Percentiles rank a stretch among this genome's conserved stretches.
These are phyloP conservation scores for Lacerta agilis DNA, from an alignment of 2,797 vertebrate genomes.

Conservation along the genomic window DNA sequence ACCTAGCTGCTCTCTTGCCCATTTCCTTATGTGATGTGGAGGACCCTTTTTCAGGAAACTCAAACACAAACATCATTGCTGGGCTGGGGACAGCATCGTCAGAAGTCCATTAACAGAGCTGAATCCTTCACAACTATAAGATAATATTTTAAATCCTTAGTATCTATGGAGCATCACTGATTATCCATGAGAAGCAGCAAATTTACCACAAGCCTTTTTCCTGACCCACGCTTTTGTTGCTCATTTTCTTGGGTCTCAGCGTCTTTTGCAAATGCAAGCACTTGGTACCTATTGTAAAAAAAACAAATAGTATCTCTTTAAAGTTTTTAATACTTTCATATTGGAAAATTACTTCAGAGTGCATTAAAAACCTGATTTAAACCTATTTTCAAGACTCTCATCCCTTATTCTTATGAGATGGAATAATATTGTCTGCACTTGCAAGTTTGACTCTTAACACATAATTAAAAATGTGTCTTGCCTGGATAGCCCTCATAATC, in stretches of 20 bases:
- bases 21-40: not conserved
- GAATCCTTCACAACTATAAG: not conserved
- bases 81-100: not conserved
- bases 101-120: not conserved
- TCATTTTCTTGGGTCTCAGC: constrained; percentile 89
- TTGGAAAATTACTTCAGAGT: constrained; percentile 12
- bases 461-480: too few relatives aligned
- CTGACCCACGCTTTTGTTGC: constrained; percentile 85
- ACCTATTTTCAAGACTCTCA: constrained; percentile 10
- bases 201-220: constrained; percentile 88
- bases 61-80: not conserved
- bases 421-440: not conserved
- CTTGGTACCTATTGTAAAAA: constrained; percentile 89
- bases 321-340: constrained; percentile 3
- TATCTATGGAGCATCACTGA: not conserved
- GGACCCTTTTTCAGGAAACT: not conserved
- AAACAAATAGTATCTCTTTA: constrained; percentile 10
- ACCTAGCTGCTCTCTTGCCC: not conserved
- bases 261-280: constrained; percentile 96
- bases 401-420: not conserved
- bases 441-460: not conserved
- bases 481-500: too few relatives aligned
- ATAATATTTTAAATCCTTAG: not conserved
- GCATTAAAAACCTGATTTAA: not conserved
- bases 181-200: constrained; percentile 36